These are phyloP conservation scores for Pachliopta kotzebuea DNA, from an alignment of 2,888 invertebrate species.

Conservation along the genomic window DNA sequence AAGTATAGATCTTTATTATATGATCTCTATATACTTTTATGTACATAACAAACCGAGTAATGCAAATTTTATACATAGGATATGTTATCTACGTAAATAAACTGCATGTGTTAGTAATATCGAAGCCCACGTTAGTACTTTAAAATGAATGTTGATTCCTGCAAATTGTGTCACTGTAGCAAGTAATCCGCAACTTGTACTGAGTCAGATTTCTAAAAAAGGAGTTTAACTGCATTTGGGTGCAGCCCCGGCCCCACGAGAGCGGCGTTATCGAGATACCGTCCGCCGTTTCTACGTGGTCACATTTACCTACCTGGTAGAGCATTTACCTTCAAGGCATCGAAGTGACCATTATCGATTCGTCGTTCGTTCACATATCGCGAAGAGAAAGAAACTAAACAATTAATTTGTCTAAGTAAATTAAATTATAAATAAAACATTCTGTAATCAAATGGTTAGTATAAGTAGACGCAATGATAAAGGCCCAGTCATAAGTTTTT, in stretches of 20 bases:
- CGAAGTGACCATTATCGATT: not conserved
- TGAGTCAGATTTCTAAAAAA: conserved; percentile 25
- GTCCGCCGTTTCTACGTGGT: conserved; percentile 12
- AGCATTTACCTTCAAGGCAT: conserved; percentile 13
- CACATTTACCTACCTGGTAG: conserved; percentile 18
- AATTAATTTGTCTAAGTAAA: no score
- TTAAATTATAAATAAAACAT: no score
- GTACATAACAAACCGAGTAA: no score
- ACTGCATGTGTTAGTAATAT: no score
- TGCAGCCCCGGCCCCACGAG: conserved; percentile 23
- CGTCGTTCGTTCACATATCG: not conserved
- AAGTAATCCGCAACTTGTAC: conserved; percentile 2
- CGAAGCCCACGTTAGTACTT: not conserved
- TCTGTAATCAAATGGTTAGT: no score
- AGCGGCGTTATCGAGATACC: conserved; percentile 18
- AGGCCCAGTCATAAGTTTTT: no score
- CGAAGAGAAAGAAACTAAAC: no score
- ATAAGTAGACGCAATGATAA: no score
- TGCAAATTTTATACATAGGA: no score
- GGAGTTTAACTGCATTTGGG: conserved; percentile 24
- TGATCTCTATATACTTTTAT: no score
- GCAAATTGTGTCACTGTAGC: not conserved
- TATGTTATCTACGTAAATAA: no score
- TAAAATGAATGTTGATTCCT: not conserved
- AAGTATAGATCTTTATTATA: no score